Conservation (phyloP, 2,888 invertebrate genomes). For the Sminthurides aquaticus region DNA sequence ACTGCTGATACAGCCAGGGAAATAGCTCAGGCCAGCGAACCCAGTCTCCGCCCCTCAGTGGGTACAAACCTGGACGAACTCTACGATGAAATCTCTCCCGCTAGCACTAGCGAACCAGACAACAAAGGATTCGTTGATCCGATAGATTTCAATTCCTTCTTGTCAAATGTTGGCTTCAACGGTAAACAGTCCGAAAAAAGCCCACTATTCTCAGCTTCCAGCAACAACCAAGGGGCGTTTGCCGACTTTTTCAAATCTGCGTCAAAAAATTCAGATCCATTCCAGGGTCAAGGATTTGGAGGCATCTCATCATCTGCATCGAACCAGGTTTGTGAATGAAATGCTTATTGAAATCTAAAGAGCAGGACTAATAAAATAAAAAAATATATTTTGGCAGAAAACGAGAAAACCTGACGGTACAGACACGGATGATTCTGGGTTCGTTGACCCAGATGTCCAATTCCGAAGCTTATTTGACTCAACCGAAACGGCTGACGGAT, state of each 20-base stretch:
- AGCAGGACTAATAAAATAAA: neutral
- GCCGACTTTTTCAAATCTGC: slow-evolving; percentile 40
- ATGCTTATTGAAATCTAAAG: neutral
- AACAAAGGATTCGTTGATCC: slow-evolving; percentile 51
- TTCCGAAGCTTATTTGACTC: slow-evolving; percentile 44
- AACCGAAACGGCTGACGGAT: slow-evolving; percentile 42
- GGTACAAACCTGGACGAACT: slow-evolving; percentile 10
- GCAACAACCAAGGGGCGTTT: slow-evolving; percentile 35
- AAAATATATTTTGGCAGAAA: neutral
- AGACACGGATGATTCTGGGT: slow-evolving; percentile 41
- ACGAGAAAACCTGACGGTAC: slow-evolving; percentile 2
- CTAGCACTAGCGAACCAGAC: slow-evolving; percentile 22
- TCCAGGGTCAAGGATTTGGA: slow-evolving; percentile 31
- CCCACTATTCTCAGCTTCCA: slow-evolving; percentile 30
- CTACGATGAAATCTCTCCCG: slow-evolving; percentile 13
- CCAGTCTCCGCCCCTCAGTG: slow-evolving; percentile 7
- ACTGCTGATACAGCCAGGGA: slow-evolving; percentile 24
- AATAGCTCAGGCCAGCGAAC: neutral
- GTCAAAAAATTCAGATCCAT: slow-evolving; percentile 34
- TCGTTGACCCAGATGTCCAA: slow-evolving; percentile 43
- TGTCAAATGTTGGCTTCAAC: slow-evolving; percentile 47
- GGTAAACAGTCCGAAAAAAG: slow-evolving; percentile 46
- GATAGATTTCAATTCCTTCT: slow-evolving; percentile 55
- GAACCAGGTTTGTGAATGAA: slow-evolving; percentile 26
- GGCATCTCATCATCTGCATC: slow-evolving; percentile 37